Conservation (phyloP, 2,113 vertebrate genomes). For the Eudorcas thomsonii region DNA sequence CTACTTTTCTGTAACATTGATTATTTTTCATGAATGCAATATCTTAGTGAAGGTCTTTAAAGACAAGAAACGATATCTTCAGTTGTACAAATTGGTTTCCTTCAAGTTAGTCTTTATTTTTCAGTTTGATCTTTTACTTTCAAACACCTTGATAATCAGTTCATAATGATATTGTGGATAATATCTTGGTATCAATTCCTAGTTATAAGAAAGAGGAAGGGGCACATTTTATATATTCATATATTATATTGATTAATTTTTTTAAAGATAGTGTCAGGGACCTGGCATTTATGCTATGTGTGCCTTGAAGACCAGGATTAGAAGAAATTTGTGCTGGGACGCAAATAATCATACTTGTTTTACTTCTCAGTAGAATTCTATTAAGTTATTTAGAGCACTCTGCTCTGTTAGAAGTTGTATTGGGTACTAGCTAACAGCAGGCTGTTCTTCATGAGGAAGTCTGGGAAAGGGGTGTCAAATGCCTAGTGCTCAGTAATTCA, state of each 20-base stretch:
- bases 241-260: neutral
- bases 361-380: neutral
- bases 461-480: neutral
- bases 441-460: neutral
- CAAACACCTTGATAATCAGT: neutral
- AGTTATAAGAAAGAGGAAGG: neutral
- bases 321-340: neutral
- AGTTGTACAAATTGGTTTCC: neutral
- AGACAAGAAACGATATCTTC: neutral
- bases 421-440: neutral
- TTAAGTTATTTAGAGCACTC: neutral
- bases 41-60: neutral
- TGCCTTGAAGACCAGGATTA: slow-evolving; percentile 23
- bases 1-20: neutral
- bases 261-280: neutral
- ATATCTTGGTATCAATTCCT: neutral
- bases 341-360: neutral
- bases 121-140: neutral
- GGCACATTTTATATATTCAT: neutral
- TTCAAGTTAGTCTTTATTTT: neutral
- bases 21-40: neutral
- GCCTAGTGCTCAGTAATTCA: neutral
- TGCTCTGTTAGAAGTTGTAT: neutral
- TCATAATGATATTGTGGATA: neutral
- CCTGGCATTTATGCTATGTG: neutral